These are phyloP conservation scores for Echinarachnius parma DNA, from an alignment of 53 echinoderm and acorn worm species.

Conservation along the genomic window DNA sequence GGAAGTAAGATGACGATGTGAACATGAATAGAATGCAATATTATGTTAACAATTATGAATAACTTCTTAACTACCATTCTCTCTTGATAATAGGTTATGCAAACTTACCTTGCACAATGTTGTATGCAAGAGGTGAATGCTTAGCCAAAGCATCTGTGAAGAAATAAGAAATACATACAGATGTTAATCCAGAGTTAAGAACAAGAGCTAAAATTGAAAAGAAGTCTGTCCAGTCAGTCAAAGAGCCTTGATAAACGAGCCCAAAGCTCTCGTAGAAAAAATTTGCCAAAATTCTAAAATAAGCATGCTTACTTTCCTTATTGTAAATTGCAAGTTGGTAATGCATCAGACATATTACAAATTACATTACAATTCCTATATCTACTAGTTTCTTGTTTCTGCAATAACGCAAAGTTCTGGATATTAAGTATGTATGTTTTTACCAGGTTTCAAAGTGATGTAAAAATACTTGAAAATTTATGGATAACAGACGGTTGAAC, in stretches of 20 bases:
- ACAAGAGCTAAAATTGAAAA: slow-evolving; percentile 1
- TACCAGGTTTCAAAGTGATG: no score
- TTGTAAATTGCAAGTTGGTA: slow-evolving; percentile 7
- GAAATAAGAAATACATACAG: neutral
- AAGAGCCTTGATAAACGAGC: slow-evolving; percentile 8
- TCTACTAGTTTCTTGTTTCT: slow-evolving; percentile 16
- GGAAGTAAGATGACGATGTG: no score
- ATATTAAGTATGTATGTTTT: no score
- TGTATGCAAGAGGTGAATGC: neutral
- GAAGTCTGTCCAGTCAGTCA: slow-evolving; percentile 9
- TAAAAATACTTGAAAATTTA: no score
- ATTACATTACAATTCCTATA: slow-evolving; percentile 8
- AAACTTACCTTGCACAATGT: slow-evolving; percentile 22
- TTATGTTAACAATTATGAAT: no score
- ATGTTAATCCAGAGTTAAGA: slow-evolving; percentile 18
- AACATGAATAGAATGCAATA: no score
- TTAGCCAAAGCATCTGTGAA: slow-evolving; percentile 12
- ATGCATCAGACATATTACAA: slow-evolving; percentile 19
- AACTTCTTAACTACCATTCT: no score
- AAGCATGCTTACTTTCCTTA: slow-evolving; percentile 20
- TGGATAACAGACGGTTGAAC: no score
- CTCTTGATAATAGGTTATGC: no score
- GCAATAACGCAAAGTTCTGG: slow-evolving; percentile 6
- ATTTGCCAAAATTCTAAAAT: neutral
- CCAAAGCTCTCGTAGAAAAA: slow-evolving; percentile 37